phyloP scores from a whole-genome alignment of 2,888 invertebrate genomes.

The Tenthredo amoena region DNA sequence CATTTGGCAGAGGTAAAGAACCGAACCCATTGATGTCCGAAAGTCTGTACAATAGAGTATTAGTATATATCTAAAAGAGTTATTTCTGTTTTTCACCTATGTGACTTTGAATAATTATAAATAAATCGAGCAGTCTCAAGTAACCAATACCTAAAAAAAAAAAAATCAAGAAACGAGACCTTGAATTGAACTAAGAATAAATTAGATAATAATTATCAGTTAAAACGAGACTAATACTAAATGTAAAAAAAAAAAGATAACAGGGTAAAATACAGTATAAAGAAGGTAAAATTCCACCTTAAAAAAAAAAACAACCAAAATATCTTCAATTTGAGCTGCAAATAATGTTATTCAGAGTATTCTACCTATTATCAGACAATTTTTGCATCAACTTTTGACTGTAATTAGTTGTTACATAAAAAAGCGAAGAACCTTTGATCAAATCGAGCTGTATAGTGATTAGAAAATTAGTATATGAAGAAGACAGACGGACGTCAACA shows the following conservation, averaged over 20 bases:
- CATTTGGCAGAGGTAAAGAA: conserved; percentile 13
- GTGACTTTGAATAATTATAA: not conserved
- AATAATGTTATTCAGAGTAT: not conserved
- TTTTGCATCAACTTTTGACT: not conserved
- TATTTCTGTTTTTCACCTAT: not conserved
- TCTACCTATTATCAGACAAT: not conserved
- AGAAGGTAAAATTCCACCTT: no score
- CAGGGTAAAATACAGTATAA: not conserved
- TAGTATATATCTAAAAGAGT: not conserved
- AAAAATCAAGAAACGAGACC: not conserved
- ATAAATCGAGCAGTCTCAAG: not conserved
- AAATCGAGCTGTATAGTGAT: not conserved
- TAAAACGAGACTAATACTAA: not conserved
- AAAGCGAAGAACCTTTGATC: not conserved
- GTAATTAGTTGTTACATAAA: conserved; percentile 3
- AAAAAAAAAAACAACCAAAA: not conserved
- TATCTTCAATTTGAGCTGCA: not conserved
- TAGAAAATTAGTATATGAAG: not conserved
- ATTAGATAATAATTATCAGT: not conserved
- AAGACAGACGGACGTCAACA: conserved; percentile 30
- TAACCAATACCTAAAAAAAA: not conserved
- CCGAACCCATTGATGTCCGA: conserved; percentile 25
- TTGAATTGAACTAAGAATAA: not conserved
- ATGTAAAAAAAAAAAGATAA: not conserved
- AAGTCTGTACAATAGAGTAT: not conserved